These are phyloP conservation scores for Drosophila leontia DNA, from an alignment of 1,140 invertebrate species.

Conservation along the genomic window DNA sequence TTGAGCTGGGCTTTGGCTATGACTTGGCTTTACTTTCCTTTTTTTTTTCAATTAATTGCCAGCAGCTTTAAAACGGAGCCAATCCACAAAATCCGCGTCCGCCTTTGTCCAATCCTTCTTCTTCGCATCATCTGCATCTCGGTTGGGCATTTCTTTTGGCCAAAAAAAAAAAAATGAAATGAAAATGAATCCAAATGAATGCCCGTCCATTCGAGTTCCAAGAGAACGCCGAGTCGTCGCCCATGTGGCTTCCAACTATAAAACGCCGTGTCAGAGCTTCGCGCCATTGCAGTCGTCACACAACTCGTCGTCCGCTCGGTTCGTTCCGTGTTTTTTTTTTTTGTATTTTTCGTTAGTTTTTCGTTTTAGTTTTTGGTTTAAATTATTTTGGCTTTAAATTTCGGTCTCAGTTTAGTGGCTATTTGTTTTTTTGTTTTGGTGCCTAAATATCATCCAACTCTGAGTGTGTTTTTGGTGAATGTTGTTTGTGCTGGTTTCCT, in stretches of 20 bases:
- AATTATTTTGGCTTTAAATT: constrained; percentile 6
- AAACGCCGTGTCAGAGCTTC: constrained; percentile 41
- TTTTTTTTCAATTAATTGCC: constrained; percentile 64
- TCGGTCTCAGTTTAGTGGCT: constrained; percentile 7
- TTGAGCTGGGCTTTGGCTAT: constrained; percentile 9
- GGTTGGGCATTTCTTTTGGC: constrained; percentile 4
- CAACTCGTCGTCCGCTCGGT: constrained; percentile 47
- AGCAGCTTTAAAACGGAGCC: constrained; percentile 42
- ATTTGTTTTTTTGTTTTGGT: constrained; percentile 20
- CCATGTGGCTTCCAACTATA: constrained; percentile 30
- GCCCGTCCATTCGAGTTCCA: constrained; percentile 7
- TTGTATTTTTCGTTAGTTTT: not conserved
- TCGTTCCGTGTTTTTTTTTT: constrained; percentile 1
- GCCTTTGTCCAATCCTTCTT: constrained; percentile 17
- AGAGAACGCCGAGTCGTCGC: constrained; percentile 5
- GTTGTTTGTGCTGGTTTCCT: constrained; percentile 44
- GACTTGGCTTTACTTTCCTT: constrained; percentile 45
- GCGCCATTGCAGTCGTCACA: constrained; percentile 47
- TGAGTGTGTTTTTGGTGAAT: constrained; percentile 38
- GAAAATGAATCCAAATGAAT: constrained; percentile 18
- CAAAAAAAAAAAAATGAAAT: constrained; percentile 1
- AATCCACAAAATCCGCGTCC: constrained; percentile 9
- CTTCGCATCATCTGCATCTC: constrained; percentile 57
- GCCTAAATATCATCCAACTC: constrained; percentile 6
- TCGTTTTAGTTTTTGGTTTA: constrained; percentile 7